These are phyloP conservation scores for Mythimna vitellina DNA, from an alignment of 2,888 invertebrate genomes.

Conservation along the genomic window DNA sequence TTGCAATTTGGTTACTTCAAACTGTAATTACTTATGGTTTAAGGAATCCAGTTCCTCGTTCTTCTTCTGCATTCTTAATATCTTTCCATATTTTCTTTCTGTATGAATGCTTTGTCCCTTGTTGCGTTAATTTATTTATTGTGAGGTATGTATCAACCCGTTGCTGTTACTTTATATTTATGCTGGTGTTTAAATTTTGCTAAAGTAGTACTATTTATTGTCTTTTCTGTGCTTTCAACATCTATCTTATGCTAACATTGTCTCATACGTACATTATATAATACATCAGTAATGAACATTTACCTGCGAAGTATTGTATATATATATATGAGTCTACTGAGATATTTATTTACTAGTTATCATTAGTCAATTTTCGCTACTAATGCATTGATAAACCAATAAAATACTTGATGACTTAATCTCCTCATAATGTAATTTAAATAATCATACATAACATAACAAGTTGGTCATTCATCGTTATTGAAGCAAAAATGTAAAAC, in stretches of 20 bases:
- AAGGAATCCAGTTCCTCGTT: constrained; percentile 89
- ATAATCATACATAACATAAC: not conserved
- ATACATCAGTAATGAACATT: constrained; percentile 6
- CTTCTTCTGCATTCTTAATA: constrained; percentile 82
- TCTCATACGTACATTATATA: constrained; percentile 4
- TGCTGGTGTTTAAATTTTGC: constrained; percentile 54
- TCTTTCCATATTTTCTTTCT: constrained; percentile 57
- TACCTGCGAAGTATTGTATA: constrained; percentile 3
- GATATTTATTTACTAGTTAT: not conserved
- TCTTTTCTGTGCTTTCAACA: constrained; percentile 46
- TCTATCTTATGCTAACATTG: constrained; percentile 34
- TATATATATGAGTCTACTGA: not conserved
- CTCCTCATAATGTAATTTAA: not conserved
- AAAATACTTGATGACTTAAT: not conserved
- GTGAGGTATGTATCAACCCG: constrained; percentile 68
- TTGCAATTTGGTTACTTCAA: constrained; percentile 90
- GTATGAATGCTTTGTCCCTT: constrained; percentile 69
- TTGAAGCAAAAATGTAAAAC: not conserved
- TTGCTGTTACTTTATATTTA: constrained; percentile 52
- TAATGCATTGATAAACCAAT: not conserved
- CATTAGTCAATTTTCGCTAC: not conserved
- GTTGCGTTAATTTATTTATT: constrained; percentile 66
- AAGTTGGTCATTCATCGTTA: not conserved
- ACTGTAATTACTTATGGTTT: constrained; percentile 90
- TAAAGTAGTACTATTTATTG: constrained; percentile 43